Evolutionary conservation across 2,888 invertebrate species (phyloP), one percentile per base, ranked within the genome.

Genomic region (Eulithis prunata): DNA sequence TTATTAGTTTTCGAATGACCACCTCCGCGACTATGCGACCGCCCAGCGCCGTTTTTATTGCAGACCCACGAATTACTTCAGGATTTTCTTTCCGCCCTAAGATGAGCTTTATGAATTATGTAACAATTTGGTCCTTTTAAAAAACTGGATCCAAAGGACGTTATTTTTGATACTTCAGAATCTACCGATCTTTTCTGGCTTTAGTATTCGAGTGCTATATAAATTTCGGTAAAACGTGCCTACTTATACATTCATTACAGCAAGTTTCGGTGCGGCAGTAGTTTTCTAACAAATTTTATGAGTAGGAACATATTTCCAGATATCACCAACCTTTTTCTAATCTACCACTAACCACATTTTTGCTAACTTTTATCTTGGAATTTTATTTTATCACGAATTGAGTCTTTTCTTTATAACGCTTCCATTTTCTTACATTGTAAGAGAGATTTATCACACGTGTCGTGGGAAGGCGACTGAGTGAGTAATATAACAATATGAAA

Each of bases 1-100:
- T 89, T 90, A 90, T 89, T 87, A 87, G 86, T 85, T 87, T 87
- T 86, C 86, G 84, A 89, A 88, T 87, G 85, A 86, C 82, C 87
- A 85, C 83, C 81, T 83, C 78, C 79, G 78, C 84, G 79, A 81
- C 83, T 83, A 77, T 77, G 83, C 78, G 83, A 84, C 82, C 84
- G 80, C 10, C 41, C 41, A 4, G 41, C 41, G 41, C 77, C 78
- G 41, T 52, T 80, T 86, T 83, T 89, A 88, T 85, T 86, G 85
- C 83, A 80, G 78, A 69, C 71, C 79, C 79, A 82, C 78, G 81
- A 85, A 86, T 86, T 81, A 80, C 79, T 78, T 74, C 69, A 71
- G 78, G 76, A 75, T 78, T 80, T 80, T 78, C 76, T 77, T 79
- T 76, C 75, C 64, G 64, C 66, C 71, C 75, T 66, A 70, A 69